Conservation (phyloP, 2,113 vertebrate genomes). For the Tor tambroides region DNA sequence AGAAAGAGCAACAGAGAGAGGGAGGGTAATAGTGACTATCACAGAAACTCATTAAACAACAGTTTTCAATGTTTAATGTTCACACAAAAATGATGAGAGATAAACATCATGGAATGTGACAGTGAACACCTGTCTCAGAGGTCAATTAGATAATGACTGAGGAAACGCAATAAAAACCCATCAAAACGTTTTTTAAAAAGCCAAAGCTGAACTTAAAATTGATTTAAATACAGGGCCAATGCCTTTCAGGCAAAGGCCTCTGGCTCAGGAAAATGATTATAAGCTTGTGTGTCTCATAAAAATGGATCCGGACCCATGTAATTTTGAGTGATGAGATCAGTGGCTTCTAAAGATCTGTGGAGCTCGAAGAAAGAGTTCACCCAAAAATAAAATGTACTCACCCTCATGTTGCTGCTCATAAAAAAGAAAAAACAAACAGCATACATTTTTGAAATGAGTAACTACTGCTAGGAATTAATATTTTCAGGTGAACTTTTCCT, state of each 20-base stretch:
- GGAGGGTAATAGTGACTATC: background rate
- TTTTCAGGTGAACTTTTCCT: background rate
- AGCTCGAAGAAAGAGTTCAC: background rate
- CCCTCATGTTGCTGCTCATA: background rate
- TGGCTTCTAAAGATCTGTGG: conserved; percentile 22
- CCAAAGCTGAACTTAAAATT: background rate
- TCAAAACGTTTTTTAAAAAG: background rate
- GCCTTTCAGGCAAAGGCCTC: background rate
- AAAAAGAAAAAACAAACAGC: background rate
- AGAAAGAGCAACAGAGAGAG: conserved; percentile 57
- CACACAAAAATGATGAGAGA: background rate
- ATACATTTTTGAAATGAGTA: background rate
- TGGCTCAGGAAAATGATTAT: background rate
- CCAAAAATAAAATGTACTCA: background rate
- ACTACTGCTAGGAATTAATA: background rate
- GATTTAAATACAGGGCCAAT: background rate
- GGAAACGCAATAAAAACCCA: background rate
- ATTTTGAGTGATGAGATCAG: conserved; percentile 28
- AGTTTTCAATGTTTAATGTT: background rate
- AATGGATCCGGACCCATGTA: background rate
- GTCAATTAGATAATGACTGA: background rate
- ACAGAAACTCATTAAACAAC: conserved; percentile 36
- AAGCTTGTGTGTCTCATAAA: background rate
- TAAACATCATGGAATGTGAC: background rate
- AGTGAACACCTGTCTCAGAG: background rate